A percentile compares a stretch with the other conserved stretches of the same genome.
These are phyloP conservation scores for Chaitophorus viminalis DNA, from an alignment of 2,888 invertebrate species.

Conservation along the genomic window DNA sequence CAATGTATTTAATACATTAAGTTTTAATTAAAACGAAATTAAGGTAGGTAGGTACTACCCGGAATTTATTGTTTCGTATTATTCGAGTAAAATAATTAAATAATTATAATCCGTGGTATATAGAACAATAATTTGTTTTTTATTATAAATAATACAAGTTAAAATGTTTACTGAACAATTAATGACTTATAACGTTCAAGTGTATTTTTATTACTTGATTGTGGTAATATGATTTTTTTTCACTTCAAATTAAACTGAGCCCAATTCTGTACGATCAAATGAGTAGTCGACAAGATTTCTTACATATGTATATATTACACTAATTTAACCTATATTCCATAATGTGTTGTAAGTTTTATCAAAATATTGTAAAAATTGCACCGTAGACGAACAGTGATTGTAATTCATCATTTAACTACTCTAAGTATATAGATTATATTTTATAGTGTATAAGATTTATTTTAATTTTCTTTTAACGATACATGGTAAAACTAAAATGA, in stretches of 20 bases:
- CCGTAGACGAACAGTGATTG: background rate
- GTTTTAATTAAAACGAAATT: background rate
- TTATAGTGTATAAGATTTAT: too few species aligned
- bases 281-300: background rate
- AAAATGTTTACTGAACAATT: background rate
- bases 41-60: background rate
- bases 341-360: background rate
- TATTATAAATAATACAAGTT: background rate
- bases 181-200: background rate
- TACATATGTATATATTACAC: background rate
- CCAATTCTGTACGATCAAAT: background rate
- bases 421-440: background rate
- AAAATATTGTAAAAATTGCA: background rate
- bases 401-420: background rate
- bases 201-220: background rate
- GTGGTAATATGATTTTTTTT: too few species aligned
- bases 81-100: background rate
- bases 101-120: background rate
- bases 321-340: background rate
- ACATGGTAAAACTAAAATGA: too few species aligned
- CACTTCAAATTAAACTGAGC: too few species aligned
- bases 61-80: background rate
- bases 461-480: too few species aligned
- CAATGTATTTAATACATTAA: background rate
- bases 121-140: too few species aligned